Percentiles rank a stretch among this genome's conserved stretches.
These are phyloP conservation scores for Asarcornis scutulata DNA, from an alignment of 2,113 vertebrate genomes.

Conservation along the genomic window DNA sequence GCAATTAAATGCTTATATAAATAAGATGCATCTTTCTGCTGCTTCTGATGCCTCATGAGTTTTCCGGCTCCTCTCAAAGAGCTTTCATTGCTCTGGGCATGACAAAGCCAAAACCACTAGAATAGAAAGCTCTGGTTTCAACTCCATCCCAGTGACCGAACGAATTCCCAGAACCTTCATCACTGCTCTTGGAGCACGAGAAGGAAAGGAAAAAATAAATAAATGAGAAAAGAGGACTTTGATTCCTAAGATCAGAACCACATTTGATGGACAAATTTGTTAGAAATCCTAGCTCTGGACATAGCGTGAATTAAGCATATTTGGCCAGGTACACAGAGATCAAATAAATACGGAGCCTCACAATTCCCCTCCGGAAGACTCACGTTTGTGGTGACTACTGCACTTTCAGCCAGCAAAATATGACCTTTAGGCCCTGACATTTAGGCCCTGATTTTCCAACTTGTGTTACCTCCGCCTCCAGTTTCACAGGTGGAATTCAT, in stretches of 20 bases:
- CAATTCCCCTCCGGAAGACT: not conserved
- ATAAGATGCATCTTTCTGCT: constrained; percentile 14
- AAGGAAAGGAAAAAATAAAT: not conserved
- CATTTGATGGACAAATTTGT: not conserved
- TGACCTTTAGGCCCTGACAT: constrained; percentile 64
- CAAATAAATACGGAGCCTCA: not conserved
- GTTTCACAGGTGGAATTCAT: constrained; percentile 62
- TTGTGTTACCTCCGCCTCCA: constrained; percentile 54
- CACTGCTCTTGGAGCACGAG: not conserved
- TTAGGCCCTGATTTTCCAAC: constrained; percentile 44
- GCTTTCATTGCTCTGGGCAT: not conserved
- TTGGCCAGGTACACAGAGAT: not conserved
- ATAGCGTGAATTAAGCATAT: not conserved
- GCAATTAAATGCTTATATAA: constrained; percentile 21
- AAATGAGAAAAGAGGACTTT: not conserved
- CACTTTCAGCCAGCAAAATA: constrained; percentile 3
- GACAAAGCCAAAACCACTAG: not conserved
- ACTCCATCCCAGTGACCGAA: not conserved
- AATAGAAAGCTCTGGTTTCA: constrained; percentile 16
- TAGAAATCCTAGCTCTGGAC: not conserved
- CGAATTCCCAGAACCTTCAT: not conserved
- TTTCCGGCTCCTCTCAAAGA: constrained; percentile 12
- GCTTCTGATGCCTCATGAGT: constrained; percentile 28
- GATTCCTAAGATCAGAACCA: not conserved
- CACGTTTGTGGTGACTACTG: constrained; percentile 36